phyloP scores from a whole-genome alignment of 2,113 vertebrate genomes.

The Rutilus rutilus region DNA sequence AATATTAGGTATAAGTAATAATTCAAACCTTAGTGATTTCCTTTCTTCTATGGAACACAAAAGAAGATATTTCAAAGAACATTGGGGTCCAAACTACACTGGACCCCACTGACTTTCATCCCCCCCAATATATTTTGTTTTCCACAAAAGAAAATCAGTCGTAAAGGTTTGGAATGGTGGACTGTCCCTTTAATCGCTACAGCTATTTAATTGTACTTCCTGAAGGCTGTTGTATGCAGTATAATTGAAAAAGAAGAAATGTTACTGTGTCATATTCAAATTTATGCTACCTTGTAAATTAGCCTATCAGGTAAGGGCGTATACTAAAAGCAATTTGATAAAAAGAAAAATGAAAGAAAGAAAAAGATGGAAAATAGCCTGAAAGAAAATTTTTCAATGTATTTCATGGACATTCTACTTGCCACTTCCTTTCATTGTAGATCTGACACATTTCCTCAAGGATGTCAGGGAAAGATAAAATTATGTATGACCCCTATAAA shows the following conservation, averaged over 20 bases:
- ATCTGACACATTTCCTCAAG: background rate
- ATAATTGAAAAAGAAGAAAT: background rate
- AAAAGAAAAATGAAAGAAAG: too few species aligned
- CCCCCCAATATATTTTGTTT: background rate
- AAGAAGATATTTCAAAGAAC: background rate
- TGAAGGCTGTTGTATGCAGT: background rate
- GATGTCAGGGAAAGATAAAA: background rate
- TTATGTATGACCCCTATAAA: background rate
- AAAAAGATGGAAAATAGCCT: background rate
- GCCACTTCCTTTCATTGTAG: background rate
- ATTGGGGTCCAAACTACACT: background rate
- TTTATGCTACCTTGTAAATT: background rate
- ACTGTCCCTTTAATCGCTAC: background rate
- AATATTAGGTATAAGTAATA: background rate
- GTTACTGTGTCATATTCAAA: background rate
- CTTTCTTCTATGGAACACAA: too few species aligned
- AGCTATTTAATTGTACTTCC: background rate
- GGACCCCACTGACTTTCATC: background rate
- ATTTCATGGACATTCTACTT: background rate
- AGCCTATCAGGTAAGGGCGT: too few species aligned
- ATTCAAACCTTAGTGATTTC: background rate
- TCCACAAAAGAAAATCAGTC: background rate
- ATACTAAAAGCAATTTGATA: too few species aligned
- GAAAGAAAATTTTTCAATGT: background rate
- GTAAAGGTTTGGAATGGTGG: background rate